Conservation (phyloP, 2,113 vertebrate genomes). For the Aphyosemion australe region DNA sequence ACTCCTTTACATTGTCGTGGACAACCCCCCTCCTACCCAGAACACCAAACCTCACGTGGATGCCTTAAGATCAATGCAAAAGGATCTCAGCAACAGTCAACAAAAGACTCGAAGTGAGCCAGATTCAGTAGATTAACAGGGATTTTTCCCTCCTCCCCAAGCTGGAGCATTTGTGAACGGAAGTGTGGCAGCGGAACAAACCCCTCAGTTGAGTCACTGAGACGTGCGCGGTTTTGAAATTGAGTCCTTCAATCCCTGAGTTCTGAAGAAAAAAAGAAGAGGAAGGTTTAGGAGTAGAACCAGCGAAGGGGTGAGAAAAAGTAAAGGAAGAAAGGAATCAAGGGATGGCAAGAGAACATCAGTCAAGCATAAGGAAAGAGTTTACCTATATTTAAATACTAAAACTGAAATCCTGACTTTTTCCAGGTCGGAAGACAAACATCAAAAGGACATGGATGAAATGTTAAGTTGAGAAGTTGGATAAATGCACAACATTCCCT, state of each 20-base stretch:
- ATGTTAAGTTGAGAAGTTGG: conserved; percentile 4
- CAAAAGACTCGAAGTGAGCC: conserved; percentile 62
- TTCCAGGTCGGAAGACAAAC: conserved; percentile 57
- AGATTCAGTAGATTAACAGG: conserved; percentile 78
- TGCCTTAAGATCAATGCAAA: conserved; percentile 41
- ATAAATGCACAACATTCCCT: conserved; percentile 64
- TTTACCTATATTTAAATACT: conserved; percentile 68
- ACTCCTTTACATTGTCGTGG: no score
- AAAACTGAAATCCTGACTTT: conserved; percentile 77
- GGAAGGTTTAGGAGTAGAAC: conserved; percentile 40
- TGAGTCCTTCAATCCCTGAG: conserved; percentile 72
- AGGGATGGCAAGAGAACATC: conserved; percentile 45
- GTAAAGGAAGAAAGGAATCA: conserved; percentile 18
- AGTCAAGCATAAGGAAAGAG: conserved; percentile 60
- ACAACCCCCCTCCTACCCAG: neutral
- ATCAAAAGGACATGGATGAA: conserved; percentile 30
- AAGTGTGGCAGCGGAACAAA: conserved; percentile 81
- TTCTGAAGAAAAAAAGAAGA: conserved; percentile 49
- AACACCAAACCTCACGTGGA: conserved; percentile 5
- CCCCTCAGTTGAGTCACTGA: conserved; percentile 75
- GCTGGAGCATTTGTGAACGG: conserved; percentile 71
- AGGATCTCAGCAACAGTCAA: conserved; percentile 64
- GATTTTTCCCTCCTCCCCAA: conserved; percentile 67
- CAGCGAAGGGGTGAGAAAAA: conserved; percentile 34
- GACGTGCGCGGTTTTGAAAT: conserved; percentile 80